Conservation (phyloP, 2,113 vertebrate genomes). For the Climacteris rufus region DNA sequence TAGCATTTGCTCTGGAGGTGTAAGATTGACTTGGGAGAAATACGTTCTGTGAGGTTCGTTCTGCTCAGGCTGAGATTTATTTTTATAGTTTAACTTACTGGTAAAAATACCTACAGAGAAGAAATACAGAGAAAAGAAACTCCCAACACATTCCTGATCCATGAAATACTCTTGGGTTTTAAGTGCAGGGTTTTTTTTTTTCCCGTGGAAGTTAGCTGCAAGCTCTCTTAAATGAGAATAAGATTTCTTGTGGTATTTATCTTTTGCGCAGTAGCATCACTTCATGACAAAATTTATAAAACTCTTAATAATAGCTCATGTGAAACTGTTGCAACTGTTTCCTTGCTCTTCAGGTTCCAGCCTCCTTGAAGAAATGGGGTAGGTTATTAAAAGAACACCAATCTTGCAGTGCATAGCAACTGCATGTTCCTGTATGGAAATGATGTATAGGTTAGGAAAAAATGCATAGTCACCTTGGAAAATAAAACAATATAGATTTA, state of each 20-base stretch:
- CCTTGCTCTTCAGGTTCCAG: not conserved
- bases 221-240: not conserved
- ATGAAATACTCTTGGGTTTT: not conserved
- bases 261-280: not conserved
- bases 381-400: not conserved
- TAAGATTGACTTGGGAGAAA: not conserved
- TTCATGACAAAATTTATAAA: constrained; percentile 3
- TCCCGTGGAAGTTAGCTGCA: not conserved
- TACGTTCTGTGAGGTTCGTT: not conserved
- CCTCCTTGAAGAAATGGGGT: not conserved
- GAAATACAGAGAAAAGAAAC: not conserved
- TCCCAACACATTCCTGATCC: not conserved
- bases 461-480: not conserved
- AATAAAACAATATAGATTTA: not conserved
- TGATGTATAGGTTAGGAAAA: not conserved
- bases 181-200: not conserved
- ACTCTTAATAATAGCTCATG: not conserved
- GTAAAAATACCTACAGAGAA: not conserved
- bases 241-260: not conserved
- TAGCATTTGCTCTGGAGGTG: not conserved
- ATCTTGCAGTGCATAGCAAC: not conserved
- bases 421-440: not conserved
- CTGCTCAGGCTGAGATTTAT: not conserved
- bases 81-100: not conserved
- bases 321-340: not conserved